Evolutionary conservation across 1,140 invertebrate species (phyloP).

Genomic region (Manduca sexta): DNA sequence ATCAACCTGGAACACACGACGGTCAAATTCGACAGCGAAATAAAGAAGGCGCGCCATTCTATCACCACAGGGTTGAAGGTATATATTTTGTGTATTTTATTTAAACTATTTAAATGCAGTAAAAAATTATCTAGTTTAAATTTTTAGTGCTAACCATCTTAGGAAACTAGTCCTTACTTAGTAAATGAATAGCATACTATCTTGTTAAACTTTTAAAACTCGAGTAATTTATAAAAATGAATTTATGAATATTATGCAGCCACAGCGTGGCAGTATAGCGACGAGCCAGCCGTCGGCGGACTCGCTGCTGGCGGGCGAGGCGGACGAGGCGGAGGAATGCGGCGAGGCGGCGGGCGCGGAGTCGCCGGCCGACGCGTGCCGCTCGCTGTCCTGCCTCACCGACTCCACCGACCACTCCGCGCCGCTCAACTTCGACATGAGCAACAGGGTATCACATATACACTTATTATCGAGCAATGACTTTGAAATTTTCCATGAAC

Average conservation of each 20-base stretch:
- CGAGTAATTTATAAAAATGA: too few species aligned
- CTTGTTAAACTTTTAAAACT: too few species aligned
- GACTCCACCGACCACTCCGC: slow-evolving; percentile 92
- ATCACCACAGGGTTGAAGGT: slow-evolving; percentile 55
- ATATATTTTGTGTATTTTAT: neutral
- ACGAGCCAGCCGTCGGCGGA: slow-evolving; percentile 52
- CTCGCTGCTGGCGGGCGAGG: slow-evolving; percentile 43
- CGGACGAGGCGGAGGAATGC: slow-evolving; percentile 24
- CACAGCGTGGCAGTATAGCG: slow-evolving; percentile 41
- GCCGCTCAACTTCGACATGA: slow-evolving; percentile 92
- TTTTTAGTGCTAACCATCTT: too few species aligned
- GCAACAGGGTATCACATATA: slow-evolving; percentile 83
- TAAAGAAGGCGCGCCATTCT: slow-evolving; percentile 62
- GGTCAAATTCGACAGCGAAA: slow-evolving; percentile 76
- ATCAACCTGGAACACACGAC: slow-evolving; percentile 86
- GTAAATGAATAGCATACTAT: too few species aligned
- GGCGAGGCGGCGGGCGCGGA: slow-evolving; percentile 40
- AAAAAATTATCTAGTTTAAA: too few species aligned
- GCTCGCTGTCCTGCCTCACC: slow-evolving; percentile 86
- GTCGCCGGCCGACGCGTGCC: slow-evolving; percentile 79
- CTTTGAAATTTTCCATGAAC: too few species aligned
- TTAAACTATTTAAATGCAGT: too few species aligned
- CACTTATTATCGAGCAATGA: neutral
- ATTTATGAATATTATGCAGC: too few species aligned
- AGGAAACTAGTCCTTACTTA: too few species aligned